phyloP scores from a whole-genome alignment of 2,113 vertebrate genomes.

The Rhinopomastus cyanomelas region DNA sequence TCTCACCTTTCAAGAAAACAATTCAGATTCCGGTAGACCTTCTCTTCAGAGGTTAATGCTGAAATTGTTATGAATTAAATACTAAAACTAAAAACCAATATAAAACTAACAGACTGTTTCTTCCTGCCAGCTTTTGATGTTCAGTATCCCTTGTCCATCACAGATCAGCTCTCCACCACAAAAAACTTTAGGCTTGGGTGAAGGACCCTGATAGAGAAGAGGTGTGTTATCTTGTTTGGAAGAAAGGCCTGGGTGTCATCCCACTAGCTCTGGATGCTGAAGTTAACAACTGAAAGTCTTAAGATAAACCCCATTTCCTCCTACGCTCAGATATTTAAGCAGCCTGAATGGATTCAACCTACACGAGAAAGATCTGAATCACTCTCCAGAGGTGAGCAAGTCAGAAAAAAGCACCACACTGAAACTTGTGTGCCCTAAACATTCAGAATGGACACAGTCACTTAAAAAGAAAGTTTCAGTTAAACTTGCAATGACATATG shows the following conservation, averaged over 20 bases:
- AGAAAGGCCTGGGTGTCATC: background rate
- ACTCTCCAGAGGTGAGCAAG: background rate
- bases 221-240: background rate
- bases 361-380: background rate
- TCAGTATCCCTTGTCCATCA: background rate
- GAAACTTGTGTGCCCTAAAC: background rate
- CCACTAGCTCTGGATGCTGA: background rate
- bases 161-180: background rate
- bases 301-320: slow-evolving; percentile 1
- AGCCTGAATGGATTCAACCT: background rate
- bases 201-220: background rate
- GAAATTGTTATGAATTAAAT: background rate
- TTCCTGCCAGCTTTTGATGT: background rate
- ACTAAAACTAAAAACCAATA: background rate
- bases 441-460: background rate
- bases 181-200: background rate
- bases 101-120: background rate
- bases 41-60: background rate
- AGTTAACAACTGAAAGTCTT: slow-evolving; percentile 2
- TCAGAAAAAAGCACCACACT: too few relatives aligned
- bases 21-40: background rate
- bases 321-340: background rate
- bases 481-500: background rate
- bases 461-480: background rate
- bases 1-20: background rate